A percentile compares a stretch with the other conserved stretches of the same genome.
phyloP scores from a whole-genome alignment of 2,797 vertebrate species.

The Sciurus carolinensis region DNA sequence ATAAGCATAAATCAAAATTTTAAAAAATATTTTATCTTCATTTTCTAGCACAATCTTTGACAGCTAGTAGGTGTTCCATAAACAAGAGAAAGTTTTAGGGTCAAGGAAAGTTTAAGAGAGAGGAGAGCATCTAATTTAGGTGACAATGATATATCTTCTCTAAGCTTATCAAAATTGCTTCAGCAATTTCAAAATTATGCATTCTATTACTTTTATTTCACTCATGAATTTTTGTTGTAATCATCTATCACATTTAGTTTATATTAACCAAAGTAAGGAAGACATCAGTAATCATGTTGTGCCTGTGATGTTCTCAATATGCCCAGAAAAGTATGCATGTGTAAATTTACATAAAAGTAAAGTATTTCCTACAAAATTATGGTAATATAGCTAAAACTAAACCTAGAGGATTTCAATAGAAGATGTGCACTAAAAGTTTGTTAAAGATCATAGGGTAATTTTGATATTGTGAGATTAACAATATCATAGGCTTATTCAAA shows the following conservation, averaged over 20 bases:
- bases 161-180: background rate
- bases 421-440: background rate
- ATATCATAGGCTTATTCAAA: background rate
- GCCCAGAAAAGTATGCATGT: background rate
- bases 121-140: background rate
- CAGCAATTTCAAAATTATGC: background rate
- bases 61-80: background rate
- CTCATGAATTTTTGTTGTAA: background rate
- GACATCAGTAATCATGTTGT: background rate
- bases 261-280: background rate
- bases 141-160: background rate
- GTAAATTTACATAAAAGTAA: background rate
- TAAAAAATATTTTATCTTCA: background rate
- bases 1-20: background rate
- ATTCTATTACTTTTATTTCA: background rate
- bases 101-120: background rate
- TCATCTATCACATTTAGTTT: background rate
- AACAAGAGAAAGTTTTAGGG: background rate
- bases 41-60: background rate
- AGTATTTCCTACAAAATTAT: slow-evolving; percentile 1
- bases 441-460: background rate
- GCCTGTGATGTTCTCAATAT: background rate
- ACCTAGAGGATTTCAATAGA: background rate
- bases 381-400: background rate
- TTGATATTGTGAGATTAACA: background rate